These are phyloP conservation scores for Hippocampus kuda DNA, from an alignment of 2,797 vertebrate species.

Conservation along the genomic window DNA sequence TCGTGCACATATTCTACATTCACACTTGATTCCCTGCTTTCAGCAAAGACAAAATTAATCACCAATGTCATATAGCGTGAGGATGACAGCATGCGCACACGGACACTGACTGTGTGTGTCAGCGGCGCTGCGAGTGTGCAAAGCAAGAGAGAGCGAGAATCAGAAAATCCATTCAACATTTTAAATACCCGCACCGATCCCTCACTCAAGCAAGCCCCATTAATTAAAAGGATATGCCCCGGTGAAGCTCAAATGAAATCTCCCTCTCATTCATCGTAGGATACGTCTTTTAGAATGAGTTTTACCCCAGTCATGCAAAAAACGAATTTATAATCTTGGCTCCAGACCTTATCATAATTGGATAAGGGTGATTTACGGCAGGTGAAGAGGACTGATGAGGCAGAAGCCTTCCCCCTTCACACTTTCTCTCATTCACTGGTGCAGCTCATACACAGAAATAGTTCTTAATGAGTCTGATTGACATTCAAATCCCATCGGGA, in stretches of 20 bases:
- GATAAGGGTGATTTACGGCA: constrained; percentile 60
- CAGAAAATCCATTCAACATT: constrained; percentile 40
- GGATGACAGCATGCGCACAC: constrained; percentile 1
- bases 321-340: constrained; percentile 41
- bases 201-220: constrained; percentile 31
- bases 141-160: constrained; percentile 23
- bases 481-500: constrained; percentile 33
- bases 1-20: constrained; percentile 7
- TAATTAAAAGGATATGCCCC: constrained; percentile 56
- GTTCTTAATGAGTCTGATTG: constrained; percentile 38
- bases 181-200: constrained; percentile 43
- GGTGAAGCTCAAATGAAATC: constrained; percentile 50
- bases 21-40: constrained; percentile 5
- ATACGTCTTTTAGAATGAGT: constrained; percentile 40
- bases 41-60: constrained; percentile 35
- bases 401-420: not conserved
- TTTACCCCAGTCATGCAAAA: constrained; percentile 33
- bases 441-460: constrained; percentile 14
- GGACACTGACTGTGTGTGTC: constrained; percentile 21
- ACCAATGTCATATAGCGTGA: constrained; percentile 16
- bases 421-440: not conserved
- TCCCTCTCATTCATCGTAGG: constrained; percentile 44
- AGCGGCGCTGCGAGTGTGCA: constrained; percentile 12
- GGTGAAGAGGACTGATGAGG: constrained; percentile 41
- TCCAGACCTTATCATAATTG: constrained; percentile 60